Base-by-base conservation (phyloP, 2,113 vertebrate genomes). In the Eurypyga helias region DNA sequence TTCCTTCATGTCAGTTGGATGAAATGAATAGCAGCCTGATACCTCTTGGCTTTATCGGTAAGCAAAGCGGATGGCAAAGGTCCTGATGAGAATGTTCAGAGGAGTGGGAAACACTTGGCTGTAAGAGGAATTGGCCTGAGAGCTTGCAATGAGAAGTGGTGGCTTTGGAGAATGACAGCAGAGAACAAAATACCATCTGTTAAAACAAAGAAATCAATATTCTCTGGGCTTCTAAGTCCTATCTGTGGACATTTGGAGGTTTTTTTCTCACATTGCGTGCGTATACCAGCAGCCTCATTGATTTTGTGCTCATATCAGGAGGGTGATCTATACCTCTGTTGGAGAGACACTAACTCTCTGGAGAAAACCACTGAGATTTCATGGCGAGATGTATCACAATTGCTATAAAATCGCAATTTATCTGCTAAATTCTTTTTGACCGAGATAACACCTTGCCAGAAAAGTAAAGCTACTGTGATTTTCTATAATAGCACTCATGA, bases 221-320 rank as follows among this genome's bases (percentile, higher is more conserved):
- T 87, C 18, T 65, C 51, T 89, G 82, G 83, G 91, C 69, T 94
- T 96, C 31, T 52, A 48, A 79, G 82, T 83, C 89, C 65, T 80
- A 43, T 18, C 45, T 85, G 16, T 75, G 58, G 81, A 87, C 72
- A 71, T 57, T 65, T 1, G 10, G 58, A 85, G 66, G 72, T 83
- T 69, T 94, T 95, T 96, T 97, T 85, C 89, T 94, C 87, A 69
- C 69, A 55, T 20, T 92, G n/a, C 58, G 58, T 57, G 76, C 89
- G 46, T 90, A 67, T 93, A 87, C 89, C 61, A 87, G 73, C 60
- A 97, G 62, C 58, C 76, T 58, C 77, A 97, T 95, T 96, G 96
- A 97, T 97, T 98, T 97, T 95, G 64, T 96, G 83, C 69, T 95
- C 92, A 29, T 81, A 91, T 92, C 72, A 87, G 52, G 36, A 93